Conservation (phyloP, 37 sponge, comb jelly and placozoan species). For the Theonella swinhoei region DNA sequence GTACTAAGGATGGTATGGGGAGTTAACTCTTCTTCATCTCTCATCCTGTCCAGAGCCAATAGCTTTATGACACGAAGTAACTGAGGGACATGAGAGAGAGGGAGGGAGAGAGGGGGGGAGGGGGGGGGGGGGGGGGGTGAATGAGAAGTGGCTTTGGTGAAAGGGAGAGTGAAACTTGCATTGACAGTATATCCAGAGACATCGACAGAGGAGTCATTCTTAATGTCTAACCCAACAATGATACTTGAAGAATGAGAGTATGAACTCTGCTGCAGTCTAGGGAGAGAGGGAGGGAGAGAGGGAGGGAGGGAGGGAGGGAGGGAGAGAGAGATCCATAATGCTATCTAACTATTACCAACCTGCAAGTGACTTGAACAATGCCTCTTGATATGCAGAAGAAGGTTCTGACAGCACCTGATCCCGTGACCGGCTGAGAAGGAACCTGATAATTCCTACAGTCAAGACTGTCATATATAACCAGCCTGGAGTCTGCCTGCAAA, state of each 20-base stretch:
- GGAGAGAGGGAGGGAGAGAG: background rate
- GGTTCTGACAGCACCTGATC: constrained; percentile 46
- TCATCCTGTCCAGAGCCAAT: constrained; percentile 19
- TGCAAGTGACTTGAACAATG: constrained; percentile 18
- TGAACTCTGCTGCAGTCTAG: constrained; percentile 26
- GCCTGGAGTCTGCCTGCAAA: constrained; percentile 33
- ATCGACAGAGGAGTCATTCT: constrained; percentile 57
- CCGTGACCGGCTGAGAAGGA: constrained; percentile 4
- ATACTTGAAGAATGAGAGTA: constrained; percentile 24
- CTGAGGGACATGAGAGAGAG: constrained; percentile 28
- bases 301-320: background rate
- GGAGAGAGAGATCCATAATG: background rate
- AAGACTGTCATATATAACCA: constrained; percentile 43
- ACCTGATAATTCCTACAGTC: constrained; percentile 8
- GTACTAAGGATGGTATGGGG: constrained; percentile 37
- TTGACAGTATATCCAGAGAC: constrained; percentile 36
- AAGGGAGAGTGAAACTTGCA: constrained; percentile 21
- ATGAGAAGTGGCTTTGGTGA: background rate
- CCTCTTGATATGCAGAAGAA: constrained; percentile 70
- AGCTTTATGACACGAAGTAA: constrained; percentile 50
- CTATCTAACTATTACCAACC: constrained; percentile 16
- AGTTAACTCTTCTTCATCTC: constrained; percentile 27
- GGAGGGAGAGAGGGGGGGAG: background rate
- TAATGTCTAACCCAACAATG: constrained; percentile 12
- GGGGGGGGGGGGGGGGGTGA: background rate